Base-by-base conservation (phyloP, 2,888 invertebrate species). In the Ochropacha duplaris region DNA sequence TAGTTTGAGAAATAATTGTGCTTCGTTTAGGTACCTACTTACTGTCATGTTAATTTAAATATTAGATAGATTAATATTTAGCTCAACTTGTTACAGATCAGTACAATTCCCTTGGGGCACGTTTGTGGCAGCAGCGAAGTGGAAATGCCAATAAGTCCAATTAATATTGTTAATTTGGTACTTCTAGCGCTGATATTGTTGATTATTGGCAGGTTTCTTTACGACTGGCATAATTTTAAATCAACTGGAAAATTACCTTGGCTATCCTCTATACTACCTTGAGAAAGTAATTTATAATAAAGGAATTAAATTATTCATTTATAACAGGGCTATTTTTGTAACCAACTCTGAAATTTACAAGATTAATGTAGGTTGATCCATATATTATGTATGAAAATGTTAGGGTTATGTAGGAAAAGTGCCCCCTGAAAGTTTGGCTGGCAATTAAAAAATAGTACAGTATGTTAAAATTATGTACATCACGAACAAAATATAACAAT, bases 141-240 rank as follows among this genome's bases (percentile, higher is more conserved):
- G 14, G 83, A 86, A 57, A 72, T 91, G 81, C 94, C 94, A 16
- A 91, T 96, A 49, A 94, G 95, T 81, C 94, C 95, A 1, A 89
- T 97, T 55, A 97, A 97, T 75, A 91, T 96, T 65, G 84, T 97
- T 1, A 97, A 97, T 79, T 93, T 95, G 54, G 88, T 96, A 19
- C 87, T 98, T 58, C 94, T 95, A 0, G 83, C 90, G 3, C 85
- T 97, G 56, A 96, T 97, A 65, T 70, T 97, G 1, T 81, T 96
- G n/a, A 94, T 97, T 9, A 80, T 97, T 36, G 94, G 95, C 16
- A 96, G 96, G 83, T 94, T 97, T 60, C 88, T 95, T 0, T 97
- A 97, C 74, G 97, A 97, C 84, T 97, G 97, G 88, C 96, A 96
- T 83, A 93, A 92, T 72, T 97, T 96, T 81, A 96, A 96, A 80